Evolutionary conservation across 2,797 vertebrate genomes (phyloP), one percentile per base, ranked within the genome.

Genomic region (Mus caroli): DNA sequence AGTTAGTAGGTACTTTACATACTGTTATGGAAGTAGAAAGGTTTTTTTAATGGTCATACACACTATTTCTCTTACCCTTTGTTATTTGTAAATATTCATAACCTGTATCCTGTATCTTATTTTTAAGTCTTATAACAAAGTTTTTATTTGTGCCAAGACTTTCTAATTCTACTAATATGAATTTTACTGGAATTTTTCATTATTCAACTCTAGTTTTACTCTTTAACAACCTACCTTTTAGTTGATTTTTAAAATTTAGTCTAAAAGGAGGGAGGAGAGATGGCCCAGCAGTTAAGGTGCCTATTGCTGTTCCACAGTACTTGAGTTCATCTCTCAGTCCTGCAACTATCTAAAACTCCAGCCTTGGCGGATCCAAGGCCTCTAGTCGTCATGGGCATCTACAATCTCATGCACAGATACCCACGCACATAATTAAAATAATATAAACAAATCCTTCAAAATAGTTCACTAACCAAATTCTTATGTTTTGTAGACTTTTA

Each of bases 201-300:
- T n/a, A 79, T 71, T 90, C 31, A 34, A 28, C 71, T 93, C 90
- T 8, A 79, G 1, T 64, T 91, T 77, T 92, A 79, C 52, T 43
- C 3, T 19, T 82, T 76, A 7, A 90, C 56, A 88, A 37, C 28
- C 79, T 64, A 94, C 79, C 5, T 93, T 96, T 86, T 85, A 6
- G 73, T 8, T 37, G 28, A 26, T 71, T 95, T 91, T 80, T 46
- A 86, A 92, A 79, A 88, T 75, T 90, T 67, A 94, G 4, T 50
- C 6, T 90, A 31, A 12, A 14, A 37, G 52, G 11, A 80, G 12
- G 71, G 20, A 37, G 3, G 34, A 80, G 34, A 56, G 34, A 80
- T 37, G 20, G 17, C 15, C 2, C 20, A 37, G 19, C 50, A 56
- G 2, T 8, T 24, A 80, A 56, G 9, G 17, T 54, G 17, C 31